Conservation (phyloP, 1,140 invertebrate genomes). For the Hesperophylax magnus region DNA sequence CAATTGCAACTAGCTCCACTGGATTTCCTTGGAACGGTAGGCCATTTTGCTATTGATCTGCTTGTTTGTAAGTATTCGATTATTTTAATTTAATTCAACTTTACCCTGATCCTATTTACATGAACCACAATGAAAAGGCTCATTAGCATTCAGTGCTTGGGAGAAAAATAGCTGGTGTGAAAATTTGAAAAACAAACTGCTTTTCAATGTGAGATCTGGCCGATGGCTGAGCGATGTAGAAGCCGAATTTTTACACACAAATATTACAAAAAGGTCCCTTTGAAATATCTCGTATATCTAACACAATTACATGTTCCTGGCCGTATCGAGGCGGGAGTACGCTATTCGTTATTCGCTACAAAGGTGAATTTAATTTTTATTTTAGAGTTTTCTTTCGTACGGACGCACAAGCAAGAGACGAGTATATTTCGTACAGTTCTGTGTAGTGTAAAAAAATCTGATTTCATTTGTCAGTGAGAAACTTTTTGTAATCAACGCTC, state of each 20-base stretch:
- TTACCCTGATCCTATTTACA: too few species aligned
- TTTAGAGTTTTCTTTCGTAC: slow-evolving; percentile 3
- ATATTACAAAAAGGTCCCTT: neutral
- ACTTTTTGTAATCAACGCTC: slow-evolving; percentile 25
- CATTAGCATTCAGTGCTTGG: too few species aligned
- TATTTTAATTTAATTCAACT: too few species aligned
- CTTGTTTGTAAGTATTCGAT: too few species aligned
- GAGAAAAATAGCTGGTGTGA: too few species aligned
- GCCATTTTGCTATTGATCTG: too few species aligned
- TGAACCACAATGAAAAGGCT: too few species aligned
- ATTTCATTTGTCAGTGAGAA: neutral
- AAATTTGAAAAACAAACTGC: too few species aligned
- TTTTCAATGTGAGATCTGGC: neutral
- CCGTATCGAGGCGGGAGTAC: too few species aligned
- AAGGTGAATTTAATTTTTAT: slow-evolving; percentile 23
- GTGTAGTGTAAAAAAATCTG: neutral
- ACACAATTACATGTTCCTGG: neutral
- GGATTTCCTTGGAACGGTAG: too few species aligned
- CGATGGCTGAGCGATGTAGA: neutral
- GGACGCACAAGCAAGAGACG: neutral
- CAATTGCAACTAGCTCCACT: too few species aligned
- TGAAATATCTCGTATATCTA: neutral
- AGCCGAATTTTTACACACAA: neutral
- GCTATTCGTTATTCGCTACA: too few species aligned
- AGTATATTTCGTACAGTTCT: neutral